These are phyloP conservation scores for Virgularia gustaviana DNA, from an alignment of 92 coral and sea anemone genomes.

Conservation along the genomic window DNA sequence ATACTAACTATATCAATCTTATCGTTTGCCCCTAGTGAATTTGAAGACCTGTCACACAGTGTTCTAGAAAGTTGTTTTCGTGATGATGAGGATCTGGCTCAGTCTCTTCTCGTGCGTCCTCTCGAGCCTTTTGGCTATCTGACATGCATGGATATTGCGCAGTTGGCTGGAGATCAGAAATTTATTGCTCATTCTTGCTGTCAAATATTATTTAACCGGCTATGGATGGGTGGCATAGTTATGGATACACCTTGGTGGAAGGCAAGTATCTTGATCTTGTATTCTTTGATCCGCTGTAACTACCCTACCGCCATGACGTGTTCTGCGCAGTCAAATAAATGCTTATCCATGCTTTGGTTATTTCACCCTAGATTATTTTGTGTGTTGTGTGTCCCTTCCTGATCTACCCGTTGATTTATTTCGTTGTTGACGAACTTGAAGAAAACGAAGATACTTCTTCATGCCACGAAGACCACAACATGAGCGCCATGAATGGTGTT, in stretches of 20 bases:
- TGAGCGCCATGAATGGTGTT: slow-evolving; percentile 28
- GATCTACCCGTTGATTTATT: slow-evolving; percentile 76
- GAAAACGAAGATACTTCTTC: slow-evolving; percentile 50
- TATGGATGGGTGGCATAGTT: slow-evolving; percentile 97
- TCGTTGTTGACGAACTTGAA: slow-evolving; percentile 85
- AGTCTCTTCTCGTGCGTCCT: slow-evolving; percentile 77
- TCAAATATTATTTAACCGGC: slow-evolving; percentile 78
- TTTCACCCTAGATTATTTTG: slow-evolving; percentile 67
- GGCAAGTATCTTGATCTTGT: no score
- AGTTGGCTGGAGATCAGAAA: slow-evolving; percentile 69
- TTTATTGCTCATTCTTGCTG: slow-evolving; percentile 89
- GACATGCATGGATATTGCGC: slow-evolving; percentile 86
- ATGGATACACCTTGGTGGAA: slow-evolving; percentile 91
- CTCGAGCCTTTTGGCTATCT: slow-evolving; percentile 67
- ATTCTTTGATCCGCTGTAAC: neutral
- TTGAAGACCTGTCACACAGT: slow-evolving; percentile 74
- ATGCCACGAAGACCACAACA: slow-evolving; percentile 47
- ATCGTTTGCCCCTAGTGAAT: slow-evolving; percentile 48
- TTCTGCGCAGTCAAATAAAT: no score
- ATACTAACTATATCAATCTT: no score
- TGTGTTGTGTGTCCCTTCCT: slow-evolving; percentile 70
- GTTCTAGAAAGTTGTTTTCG: slow-evolving; percentile 77
- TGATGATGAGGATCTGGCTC: slow-evolving; percentile 74
- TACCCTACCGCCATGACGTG: neutral
- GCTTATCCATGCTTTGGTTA: no score